Percentiles rank a stretch among this genome's conserved stretches.
Evolutionary conservation across 1,140 invertebrate genomes (phyloP).

Genomic region (Hormaphis cornu): DNA sequence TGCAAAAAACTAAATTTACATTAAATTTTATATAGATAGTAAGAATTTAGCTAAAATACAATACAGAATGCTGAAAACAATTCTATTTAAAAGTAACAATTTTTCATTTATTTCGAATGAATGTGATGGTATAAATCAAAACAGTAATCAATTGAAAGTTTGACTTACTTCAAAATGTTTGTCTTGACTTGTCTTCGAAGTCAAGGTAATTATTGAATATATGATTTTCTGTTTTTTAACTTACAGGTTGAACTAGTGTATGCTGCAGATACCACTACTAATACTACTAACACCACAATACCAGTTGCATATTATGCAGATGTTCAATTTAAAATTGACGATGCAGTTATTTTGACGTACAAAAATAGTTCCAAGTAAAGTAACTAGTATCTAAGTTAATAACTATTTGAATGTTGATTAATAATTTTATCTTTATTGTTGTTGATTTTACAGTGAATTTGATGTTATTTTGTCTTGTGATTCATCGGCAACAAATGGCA

Average conservation of each 20-base stretch:
- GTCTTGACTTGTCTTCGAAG: no score
- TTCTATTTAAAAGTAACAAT: no score
- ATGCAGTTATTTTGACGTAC: neutral
- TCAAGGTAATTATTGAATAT: neutral
- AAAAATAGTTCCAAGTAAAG: neutral
- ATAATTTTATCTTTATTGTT: neutral
- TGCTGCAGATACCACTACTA: no score
- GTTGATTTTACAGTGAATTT: neutral
- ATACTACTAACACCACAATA: neutral
- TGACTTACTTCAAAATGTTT: no score
- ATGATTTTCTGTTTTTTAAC: neutral
- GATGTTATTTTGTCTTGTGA: conserved; percentile 10
- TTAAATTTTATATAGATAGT: no score
- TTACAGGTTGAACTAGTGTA: conserved; percentile 1
- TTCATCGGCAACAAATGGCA: neutral
- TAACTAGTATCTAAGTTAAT: neutral
- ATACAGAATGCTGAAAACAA: no score
- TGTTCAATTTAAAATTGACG: neutral
- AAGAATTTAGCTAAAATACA: no score
- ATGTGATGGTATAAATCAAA: no score
- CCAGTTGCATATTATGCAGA: neutral
- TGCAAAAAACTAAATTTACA: no score
- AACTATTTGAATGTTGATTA: neutral
- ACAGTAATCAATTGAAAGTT: no score
- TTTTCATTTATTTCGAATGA: no score